Evolutionary conservation across 2,797 vertebrate genomes (phyloP).

Genomic region (Phataginus tetradactyla): DNA sequence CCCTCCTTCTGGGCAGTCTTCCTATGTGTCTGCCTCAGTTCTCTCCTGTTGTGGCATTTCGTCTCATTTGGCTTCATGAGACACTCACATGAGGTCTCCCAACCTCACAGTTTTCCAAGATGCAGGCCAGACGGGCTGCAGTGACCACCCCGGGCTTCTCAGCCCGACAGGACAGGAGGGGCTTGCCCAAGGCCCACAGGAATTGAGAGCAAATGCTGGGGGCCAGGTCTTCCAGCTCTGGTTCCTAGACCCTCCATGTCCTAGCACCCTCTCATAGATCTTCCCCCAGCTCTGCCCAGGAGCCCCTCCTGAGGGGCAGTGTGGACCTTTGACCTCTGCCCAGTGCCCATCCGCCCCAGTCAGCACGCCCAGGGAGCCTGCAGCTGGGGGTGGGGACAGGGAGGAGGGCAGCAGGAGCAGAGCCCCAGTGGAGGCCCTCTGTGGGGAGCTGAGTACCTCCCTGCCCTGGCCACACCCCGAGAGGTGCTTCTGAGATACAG

Average conservation of each 20-base stretch:
- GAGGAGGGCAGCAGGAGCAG: not conserved
- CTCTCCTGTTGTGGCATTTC: not conserved
- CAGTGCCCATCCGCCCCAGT: fast-evolving
- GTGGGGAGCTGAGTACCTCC: too few species aligned
- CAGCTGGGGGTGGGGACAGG: not conserved
- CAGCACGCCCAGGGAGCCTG: not conserved
- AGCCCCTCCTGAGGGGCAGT: not conserved
- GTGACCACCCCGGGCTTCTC: not conserved
- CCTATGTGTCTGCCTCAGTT: not conserved
- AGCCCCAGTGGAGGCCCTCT: not conserved
- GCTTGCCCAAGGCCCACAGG: not conserved
- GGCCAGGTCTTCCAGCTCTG: not conserved
- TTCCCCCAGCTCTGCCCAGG: not conserved
- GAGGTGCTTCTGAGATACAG: not conserved
- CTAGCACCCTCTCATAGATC: not conserved
- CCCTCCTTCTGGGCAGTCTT: not conserved
- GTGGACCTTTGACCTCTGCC: not conserved
- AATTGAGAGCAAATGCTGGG: not conserved
- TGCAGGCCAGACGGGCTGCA: too few species aligned
- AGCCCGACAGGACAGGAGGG: fast-evolving
- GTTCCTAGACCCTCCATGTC: not conserved
- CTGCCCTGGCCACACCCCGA: not conserved
- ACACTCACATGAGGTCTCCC: not conserved
- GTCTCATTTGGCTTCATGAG: not conserved
- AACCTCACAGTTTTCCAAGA: not conserved